Evolutionary conservation across 2,113 vertebrate species (phyloP), one percentile per base, ranked within the genome.

Genomic region (Oreocharis arfaki): DNA sequence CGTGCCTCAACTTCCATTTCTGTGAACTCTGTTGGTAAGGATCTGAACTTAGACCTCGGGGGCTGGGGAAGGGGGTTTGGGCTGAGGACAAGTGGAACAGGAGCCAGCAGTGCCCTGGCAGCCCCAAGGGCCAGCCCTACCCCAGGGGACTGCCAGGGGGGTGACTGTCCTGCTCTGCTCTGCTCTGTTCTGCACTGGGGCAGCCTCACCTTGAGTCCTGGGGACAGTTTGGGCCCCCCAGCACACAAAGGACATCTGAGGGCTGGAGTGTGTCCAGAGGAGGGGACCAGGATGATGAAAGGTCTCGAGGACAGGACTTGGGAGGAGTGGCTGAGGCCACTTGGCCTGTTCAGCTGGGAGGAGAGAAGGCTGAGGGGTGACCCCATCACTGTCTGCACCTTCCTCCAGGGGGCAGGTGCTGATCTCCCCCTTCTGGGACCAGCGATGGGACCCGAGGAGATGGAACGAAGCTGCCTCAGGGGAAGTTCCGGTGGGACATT

Each of bases 11-110:
- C 20, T 50, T 78, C 69, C 39, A 55, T 46, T 65, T 37, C 26
- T 8, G 1, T 1, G 3, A 19, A 16, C 17, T 61, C 30, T 47
- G 13, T 27, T 50, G 44, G 47, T 27, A 73, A 50, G 15, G 16
- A 50, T 33, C 49, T 52, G 23, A 70, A 22, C 17, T 52, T 37
- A 20, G 0, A 16, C 1, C 13, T 28, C 2, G 0, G 4, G 7
- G 37, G 13, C 39, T 2, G 1, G 5, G 7, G 44, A 53, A 70
- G 28, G 39, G 60, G 42, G 22, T 14, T 9, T 33, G 27, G 32
- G 32, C 12, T 44, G 27, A 26, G 26, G 35, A 23, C 52, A 35
- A 32, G n/a, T 11, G 37, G 39, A 53, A 37, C 14, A 16, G n/a
- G 50, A 71, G 71, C 33, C 52, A 37, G 10, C 53, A 28, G 60